Percentiles rank a stretch among this genome's conserved stretches.
Evolutionary conservation across 2,888 invertebrate species (phyloP).

Genomic region (Gastrophysa polygoni): DNA sequence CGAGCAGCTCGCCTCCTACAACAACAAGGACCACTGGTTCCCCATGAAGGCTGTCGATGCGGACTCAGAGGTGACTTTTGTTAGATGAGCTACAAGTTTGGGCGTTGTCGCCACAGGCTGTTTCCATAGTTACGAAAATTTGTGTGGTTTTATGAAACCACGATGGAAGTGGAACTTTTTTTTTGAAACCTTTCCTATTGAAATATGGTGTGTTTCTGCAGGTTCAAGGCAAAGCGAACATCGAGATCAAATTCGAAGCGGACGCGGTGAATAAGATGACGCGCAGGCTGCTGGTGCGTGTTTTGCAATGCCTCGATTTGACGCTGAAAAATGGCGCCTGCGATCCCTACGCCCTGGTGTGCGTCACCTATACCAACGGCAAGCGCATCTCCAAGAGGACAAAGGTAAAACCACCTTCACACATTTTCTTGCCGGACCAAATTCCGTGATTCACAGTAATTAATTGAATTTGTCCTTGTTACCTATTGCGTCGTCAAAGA

Average conservation of each 20-base stretch:
- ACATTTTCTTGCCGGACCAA: no score
- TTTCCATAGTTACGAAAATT: no score
- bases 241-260: conserved; percentile 76
- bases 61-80: conserved; percentile 93
- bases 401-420: conserved; percentile 63
- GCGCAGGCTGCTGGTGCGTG: conserved; percentile 61
- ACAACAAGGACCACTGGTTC: conserved; percentile 94
- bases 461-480: no score
- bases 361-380: conserved; percentile 78
- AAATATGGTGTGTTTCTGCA: no score
- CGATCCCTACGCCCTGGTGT: conserved; percentile 85
- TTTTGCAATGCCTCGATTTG: conserved; percentile 86
- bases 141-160: no score
- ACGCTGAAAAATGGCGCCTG: conserved; percentile 89
- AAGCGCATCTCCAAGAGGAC: conserved; percentile 81
- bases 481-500: no score
- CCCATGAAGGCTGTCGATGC: conserved; percentile 83
- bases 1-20: conserved; percentile 84
- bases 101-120: no score
- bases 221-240: conserved; percentile 88
- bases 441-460: no score
- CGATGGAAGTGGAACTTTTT: no score
- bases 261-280: conserved; percentile 57
- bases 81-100: no score
- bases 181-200: no score